Conservation (phyloP, 35 echinoderm and acorn worm species). For the Chiridota heheva region DNA sequence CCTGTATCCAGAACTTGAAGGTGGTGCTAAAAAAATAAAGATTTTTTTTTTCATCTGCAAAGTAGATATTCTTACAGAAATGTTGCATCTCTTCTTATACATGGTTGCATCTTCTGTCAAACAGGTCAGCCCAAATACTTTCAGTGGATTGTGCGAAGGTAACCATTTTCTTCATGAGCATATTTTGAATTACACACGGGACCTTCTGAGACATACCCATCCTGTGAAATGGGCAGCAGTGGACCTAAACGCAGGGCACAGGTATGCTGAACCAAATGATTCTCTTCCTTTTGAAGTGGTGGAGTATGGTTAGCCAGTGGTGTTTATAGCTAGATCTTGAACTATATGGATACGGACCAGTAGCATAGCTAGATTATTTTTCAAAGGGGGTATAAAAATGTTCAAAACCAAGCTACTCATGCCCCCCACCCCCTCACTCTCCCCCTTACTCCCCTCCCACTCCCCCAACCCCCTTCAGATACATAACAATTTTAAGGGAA, state of each 20-base stretch:
- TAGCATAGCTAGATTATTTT: too few species aligned
- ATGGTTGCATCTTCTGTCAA: not conserved
- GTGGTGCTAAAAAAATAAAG: not conserved
- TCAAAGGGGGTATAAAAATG: too few species aligned
- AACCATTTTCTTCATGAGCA: slow-evolving; percentile 96
- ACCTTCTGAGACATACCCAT: slow-evolving; percentile 75
- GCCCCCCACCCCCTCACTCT: too few species aligned
- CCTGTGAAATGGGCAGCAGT: slow-evolving; percentile 96
- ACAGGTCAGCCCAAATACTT: slow-evolving; percentile 27
- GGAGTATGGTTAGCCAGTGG: too few species aligned
- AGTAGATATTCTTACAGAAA: not conserved
- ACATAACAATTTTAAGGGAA: too few species aligned
- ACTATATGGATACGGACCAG: too few species aligned
- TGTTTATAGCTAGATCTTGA: too few species aligned
- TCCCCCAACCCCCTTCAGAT: too few species aligned
- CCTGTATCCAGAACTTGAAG: not conserved
- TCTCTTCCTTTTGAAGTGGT: not conserved
- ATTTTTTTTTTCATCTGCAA: not conserved
- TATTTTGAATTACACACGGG: slow-evolving; percentile 94
- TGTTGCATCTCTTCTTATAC: not conserved
- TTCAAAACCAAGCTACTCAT: too few species aligned
- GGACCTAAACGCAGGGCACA: slow-evolving; percentile 91
- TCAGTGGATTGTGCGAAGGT: slow-evolving; percentile 89
- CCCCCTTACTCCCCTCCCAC: too few species aligned
- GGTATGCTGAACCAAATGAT: slow-evolving; percentile 32